Evolutionary conservation across 2,888 invertebrate genomes (phyloP), one percentile per base, ranked within the genome.

Genomic region (Lasioglossum leucozonium): DNA sequence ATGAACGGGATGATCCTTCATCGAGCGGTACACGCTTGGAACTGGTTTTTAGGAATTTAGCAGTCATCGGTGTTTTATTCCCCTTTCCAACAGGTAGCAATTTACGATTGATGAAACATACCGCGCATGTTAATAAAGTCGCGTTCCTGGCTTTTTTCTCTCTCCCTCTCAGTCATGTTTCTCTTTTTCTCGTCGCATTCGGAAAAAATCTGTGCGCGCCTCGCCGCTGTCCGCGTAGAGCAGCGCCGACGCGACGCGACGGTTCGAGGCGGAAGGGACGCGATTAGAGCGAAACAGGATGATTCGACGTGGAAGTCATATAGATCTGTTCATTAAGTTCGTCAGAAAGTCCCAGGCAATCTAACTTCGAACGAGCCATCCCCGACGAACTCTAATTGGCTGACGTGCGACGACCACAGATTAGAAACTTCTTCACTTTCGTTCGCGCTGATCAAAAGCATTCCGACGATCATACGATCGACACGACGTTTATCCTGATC

Each of bases 401-500:
- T 85, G 87, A 89, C 89, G 90, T 90, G 90, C 85, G 73, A 74
- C 85, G 88, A 89, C 83, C 85, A 76, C 86, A 85, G 86, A 90
- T 88, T 84, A 88, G 88, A 85, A 69, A 89, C 84, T 90, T 87
- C 86, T 90, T 89, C 88, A 83, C 76, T 87, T 86, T 89, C 88
- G 79, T 88, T 89, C 47, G 67, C 16, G 42, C 73, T 79, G 83
- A 88, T 82, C 88, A 81, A 87, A 79, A 77, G 77, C 81, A 77
- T 62, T 67, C 85, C 77, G 37, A 34, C 80, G 81, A 82, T 81
- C 80, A 77, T 76, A 69, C 78, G 34, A 69, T 58, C 30, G 72
- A 34, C 72, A 62, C 47, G 47, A 65, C 77, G 77, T 80, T 85
- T 77, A 81, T 84, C 55, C 62, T 30, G 4, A 26, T 55, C 55